A percentile compares a stretch with the other conserved stretches of the same genome.
Evolutionary conservation across 2,888 invertebrate genomes (phyloP).

Genomic region (Trissoscelio sp.): DNA sequence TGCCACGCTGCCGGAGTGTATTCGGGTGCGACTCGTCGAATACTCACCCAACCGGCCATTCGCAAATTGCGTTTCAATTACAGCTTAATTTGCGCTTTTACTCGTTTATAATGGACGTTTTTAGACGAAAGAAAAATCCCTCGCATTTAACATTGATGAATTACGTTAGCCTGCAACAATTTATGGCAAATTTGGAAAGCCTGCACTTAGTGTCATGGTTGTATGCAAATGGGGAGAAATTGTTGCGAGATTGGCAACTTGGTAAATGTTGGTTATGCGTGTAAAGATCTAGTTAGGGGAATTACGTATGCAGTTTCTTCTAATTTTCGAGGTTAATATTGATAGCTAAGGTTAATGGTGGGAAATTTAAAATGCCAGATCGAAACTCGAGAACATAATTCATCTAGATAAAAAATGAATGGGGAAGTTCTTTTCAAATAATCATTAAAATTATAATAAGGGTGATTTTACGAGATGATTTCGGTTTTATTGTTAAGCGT

Average conservation of each 20-base stretch:
- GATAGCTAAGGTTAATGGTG: too few relatives aligned
- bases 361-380: too few relatives aligned
- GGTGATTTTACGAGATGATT: too few relatives aligned
- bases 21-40: conserved; percentile 22
- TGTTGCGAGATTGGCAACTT: neutral
- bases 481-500: too few relatives aligned
- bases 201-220: neutral
- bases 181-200: neutral
- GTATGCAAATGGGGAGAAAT: neutral
- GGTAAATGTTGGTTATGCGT: neutral
- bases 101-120: conserved; percentile 11
- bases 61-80: conserved; percentile 51
- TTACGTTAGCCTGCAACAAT: neutral
- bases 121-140: neutral
- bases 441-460: too few relatives aligned
- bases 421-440: too few relatives aligned
- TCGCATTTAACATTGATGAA: neutral
- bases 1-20: conserved; percentile 27
- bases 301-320: neutral
- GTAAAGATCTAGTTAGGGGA: neutral
- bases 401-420: too few relatives aligned
- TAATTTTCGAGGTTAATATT: too few relatives aligned
- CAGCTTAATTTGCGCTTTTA: conserved; percentile 25
- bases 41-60: conserved; percentile 14
- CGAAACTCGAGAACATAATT: too few relatives aligned